Percentiles rank a stretch among this genome's conserved stretches.
Evolutionary conservation across 1,140 invertebrate genomes (phyloP).

Genomic region (Ceratitis capitata): DNA sequence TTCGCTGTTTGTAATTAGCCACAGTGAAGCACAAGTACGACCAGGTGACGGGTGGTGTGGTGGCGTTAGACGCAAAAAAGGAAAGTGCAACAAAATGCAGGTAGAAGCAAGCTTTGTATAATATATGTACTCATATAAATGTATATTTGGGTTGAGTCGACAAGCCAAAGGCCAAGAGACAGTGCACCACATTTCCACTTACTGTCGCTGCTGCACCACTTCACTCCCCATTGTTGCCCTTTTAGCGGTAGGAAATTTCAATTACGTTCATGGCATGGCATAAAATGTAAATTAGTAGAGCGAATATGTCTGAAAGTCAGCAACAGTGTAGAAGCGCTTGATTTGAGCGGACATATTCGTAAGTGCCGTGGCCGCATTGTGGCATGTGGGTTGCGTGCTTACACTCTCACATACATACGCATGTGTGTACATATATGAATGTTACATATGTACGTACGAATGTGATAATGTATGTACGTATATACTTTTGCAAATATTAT

Average conservation of each 20-base stretch:
- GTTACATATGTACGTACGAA: background rate
- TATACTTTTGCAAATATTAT: background rate
- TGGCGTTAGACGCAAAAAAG: background rate
- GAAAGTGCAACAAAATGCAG: background rate
- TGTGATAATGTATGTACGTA: background rate
- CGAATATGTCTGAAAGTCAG: conserved; percentile 49
- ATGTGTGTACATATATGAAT: background rate
- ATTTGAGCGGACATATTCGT: conserved; percentile 46
- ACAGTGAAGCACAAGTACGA: background rate
- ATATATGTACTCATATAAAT: background rate
- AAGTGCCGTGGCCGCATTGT: background rate
- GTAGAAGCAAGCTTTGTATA: too few relatives aligned
- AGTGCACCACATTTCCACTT: background rate
- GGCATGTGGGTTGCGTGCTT: background rate
- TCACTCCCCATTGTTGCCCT: background rate
- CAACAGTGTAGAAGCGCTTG: conserved; percentile 53
- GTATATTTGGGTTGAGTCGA: background rate
- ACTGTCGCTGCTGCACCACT: background rate
- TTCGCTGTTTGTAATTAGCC: conserved; percentile 61
- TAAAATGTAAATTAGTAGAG: conserved; percentile 58
- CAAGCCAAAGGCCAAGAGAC: background rate
- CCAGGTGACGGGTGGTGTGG: background rate
- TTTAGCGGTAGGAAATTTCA: conserved; percentile 50
- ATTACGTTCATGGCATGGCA: conserved; percentile 60
- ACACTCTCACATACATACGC: background rate